phyloP scores from a whole-genome alignment of 2,797 vertebrate genomes.

The Harpagifer antarcticus region DNA sequence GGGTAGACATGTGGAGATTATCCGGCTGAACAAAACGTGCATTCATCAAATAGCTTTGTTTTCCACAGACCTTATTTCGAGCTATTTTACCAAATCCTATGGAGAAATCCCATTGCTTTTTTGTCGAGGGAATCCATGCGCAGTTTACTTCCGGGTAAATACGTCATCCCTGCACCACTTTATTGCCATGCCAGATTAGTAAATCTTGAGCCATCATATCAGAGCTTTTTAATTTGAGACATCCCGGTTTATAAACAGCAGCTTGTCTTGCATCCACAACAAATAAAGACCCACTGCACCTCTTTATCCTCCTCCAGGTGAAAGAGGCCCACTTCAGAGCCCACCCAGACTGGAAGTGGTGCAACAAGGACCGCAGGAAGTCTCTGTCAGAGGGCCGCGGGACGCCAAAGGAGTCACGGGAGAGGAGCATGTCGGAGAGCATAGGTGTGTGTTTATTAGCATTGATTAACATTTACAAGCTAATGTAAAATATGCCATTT shows the following conservation, averaged over 20 bases:
- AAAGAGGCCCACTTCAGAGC: slow-evolving; percentile 96
- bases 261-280: not conserved
- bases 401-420: slow-evolving; percentile 87
- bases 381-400: slow-evolving; percentile 90
- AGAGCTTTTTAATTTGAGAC: not conserved
- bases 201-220: not conserved
- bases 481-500: not conserved
- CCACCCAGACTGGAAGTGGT: slow-evolving; percentile 97
- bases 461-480: not conserved
- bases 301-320: slow-evolving; percentile 79
- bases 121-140: no score
- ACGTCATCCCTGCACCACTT: no score
- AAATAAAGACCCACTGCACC: not conserved
- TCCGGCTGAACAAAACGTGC: no score
- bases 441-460: slow-evolving; percentile 65
- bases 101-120: no score
- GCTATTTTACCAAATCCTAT: no score
- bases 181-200: not conserved
- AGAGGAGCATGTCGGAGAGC: slow-evolving; percentile 93
- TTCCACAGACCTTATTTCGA: no score
- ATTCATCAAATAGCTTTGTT: no score
- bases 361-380: slow-evolving; percentile 95
- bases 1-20: no score
- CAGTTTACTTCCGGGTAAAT: no score
- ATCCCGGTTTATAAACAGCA: not conserved